Conservation (phyloP, 2,797 vertebrate genomes). For the Cercopithecus diana region DNA sequence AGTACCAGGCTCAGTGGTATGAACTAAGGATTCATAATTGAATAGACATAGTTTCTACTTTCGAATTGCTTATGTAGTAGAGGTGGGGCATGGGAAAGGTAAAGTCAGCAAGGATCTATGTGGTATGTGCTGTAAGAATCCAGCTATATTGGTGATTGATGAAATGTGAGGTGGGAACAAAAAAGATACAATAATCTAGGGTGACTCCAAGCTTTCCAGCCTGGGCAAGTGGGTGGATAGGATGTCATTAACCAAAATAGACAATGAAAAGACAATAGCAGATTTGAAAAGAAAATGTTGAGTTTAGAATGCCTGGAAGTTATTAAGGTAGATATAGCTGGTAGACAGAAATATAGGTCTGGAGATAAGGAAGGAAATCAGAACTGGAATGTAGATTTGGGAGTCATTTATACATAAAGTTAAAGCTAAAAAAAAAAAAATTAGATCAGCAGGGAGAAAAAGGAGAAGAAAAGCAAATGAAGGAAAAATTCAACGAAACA, state of each 20-base stretch:
- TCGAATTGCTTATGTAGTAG: background rate
- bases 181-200: background rate
- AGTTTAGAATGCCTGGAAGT: background rate
- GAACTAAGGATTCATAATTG: background rate
- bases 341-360: background rate
- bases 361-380: background rate
- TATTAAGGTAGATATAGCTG: background rate
- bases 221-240: background rate
- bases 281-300: background rate
- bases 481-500: background rate
- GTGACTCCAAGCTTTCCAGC: background rate
- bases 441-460: background rate
- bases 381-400: background rate
- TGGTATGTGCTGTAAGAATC: background rate
- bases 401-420: background rate
- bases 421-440: background rate
- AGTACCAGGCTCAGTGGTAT: background rate
- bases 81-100: background rate
- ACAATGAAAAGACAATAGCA: background rate
- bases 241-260: background rate
- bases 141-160: background rate
- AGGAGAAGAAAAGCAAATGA: background rate
- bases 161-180: background rate
- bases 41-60: background rate
- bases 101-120: background rate